Percentiles rank a stretch among this genome's conserved stretches.
Evolutionary conservation across 2,888 invertebrate species (phyloP).

Genomic region (Ormyrus labotus): DNA sequence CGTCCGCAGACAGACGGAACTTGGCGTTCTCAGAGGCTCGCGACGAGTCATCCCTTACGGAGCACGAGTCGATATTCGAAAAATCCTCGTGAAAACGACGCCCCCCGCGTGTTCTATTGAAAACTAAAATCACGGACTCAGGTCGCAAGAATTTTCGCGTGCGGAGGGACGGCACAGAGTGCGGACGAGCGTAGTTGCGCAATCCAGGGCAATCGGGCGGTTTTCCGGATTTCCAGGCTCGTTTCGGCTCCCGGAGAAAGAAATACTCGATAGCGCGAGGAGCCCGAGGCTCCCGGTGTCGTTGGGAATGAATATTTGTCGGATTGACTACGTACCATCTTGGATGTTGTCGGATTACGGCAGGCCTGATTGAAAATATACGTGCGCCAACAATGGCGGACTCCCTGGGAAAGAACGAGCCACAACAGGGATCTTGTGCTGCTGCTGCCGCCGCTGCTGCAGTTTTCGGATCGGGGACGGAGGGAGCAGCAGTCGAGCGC

Average conservation of each 20-base stretch:
- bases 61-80: too few species aligned
- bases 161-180: too few species aligned
- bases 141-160: too few species aligned
- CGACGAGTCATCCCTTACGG: too few species aligned
- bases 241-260: constrained; percentile 52
- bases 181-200: constrained; percentile 68
- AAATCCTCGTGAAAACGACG: too few species aligned
- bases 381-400: constrained; percentile 92
- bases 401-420: constrained; percentile 84
- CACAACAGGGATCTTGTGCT: constrained; percentile 36
- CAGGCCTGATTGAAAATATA: constrained; percentile 84
- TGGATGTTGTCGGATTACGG: constrained; percentile 90
- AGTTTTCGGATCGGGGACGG: background rate
- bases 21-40: too few species aligned
- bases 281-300: too few species aligned
- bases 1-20: too few species aligned
- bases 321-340: constrained; percentile 82
- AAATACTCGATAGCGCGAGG: constrained; percentile 63
- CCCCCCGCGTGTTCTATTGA: too few species aligned
- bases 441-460: background rate
- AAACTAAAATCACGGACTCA: too few species aligned
- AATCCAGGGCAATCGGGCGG: constrained; percentile 69
- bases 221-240: constrained; percentile 61
- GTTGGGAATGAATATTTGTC: constrained; percentile 46
- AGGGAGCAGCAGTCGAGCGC: background rate